Evolutionary conservation across 2,113 vertebrate genomes (phyloP), one percentile per base, ranked within the genome.

Genomic region (Nothocercus nigrocapillus): DNA sequence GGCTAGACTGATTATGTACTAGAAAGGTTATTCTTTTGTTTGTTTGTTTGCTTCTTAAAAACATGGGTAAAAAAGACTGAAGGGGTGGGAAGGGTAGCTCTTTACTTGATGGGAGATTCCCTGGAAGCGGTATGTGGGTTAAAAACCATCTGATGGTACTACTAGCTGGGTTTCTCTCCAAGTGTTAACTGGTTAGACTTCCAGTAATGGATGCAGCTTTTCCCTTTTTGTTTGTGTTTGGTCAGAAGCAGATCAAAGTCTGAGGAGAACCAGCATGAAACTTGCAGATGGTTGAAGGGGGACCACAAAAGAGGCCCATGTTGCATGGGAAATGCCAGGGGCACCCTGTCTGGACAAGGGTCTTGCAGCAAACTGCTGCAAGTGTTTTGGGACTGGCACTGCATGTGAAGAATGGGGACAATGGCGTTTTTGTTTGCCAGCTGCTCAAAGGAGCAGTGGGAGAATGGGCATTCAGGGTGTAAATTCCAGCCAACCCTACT

Each of bases 101-200:
- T 45, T 28, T 84, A 69, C 28, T 58, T 32, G 9, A 8, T n/a
- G 27, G 62, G 24, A 62, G 24, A 30, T 30, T 88, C 16, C 17
- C n/a, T 56, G 69, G 54, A 67, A 40, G 28, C 27, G 32, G 16
- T 3, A 27, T 56, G 67, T 34, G 13, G 49, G 5, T 49, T 40
- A 70, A 38, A 85, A 79, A 51, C 13, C 0, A 0, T 53, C 76
- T 70, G 0, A 0, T 22, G 38, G 42, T 19, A 34, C 28, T 15
- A 63, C 45, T 85, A 40, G 54, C 59, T 77, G 83, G 45, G 59
- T 21, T 53, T 51, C 25, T 79, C 25, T 51, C 80, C 15, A 25
- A 77, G n/a, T 74, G 86, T 81, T 58, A 16, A 56, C 49, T 81
- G 5, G 74, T 13, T 40, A 20, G 36, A 38, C 61, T 54, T 90